These are phyloP conservation scores for Gallinago nigripennis DNA, from an alignment of 2,797 vertebrate species.

Conservation along the genomic window DNA sequence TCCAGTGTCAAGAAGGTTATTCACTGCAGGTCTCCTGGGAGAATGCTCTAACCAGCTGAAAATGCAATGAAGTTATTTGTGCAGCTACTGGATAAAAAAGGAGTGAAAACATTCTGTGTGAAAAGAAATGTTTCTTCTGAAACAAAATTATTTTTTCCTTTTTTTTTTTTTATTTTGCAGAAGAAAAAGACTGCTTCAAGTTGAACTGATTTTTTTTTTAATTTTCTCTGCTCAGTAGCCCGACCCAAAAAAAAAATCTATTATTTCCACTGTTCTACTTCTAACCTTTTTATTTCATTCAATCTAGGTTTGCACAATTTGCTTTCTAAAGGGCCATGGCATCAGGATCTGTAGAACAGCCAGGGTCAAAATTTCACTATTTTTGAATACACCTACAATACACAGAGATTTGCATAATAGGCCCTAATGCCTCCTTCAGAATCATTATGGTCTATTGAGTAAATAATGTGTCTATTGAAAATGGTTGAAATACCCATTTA, in stretches of 20 bases:
- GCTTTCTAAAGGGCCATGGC: constrained; percentile 21
- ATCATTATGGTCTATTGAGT: constrained; percentile 69
- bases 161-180: background rate
- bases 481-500: constrained; percentile 64
- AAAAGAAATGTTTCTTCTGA: constrained; percentile 7
- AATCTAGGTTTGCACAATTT: constrained; percentile 42
- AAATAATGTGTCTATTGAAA: constrained; percentile 67
- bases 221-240: background rate
- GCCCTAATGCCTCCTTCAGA: constrained; percentile 65
- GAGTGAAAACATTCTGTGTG: background rate
- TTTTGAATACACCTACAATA: constrained; percentile 59
- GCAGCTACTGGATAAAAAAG: background rate
- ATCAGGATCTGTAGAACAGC: constrained; percentile 22
- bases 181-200: background rate
- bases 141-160: background rate
- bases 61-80: constrained; percentile 12
- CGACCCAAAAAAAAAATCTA: background rate
- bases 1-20: background rate
- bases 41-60: background rate
- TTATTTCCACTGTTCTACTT: constrained; percentile 20
- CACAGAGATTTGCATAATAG: constrained; percentile 66
- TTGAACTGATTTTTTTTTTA: background rate
- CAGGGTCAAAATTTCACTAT: constrained; percentile 55
- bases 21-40: background rate
- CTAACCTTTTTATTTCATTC: constrained; percentile 37